Percentiles rank a stretch among this genome's conserved stretches.
Evolutionary conservation across 2,888 invertebrate species (phyloP).

Genomic region (Xestia c-nigrum): DNA sequence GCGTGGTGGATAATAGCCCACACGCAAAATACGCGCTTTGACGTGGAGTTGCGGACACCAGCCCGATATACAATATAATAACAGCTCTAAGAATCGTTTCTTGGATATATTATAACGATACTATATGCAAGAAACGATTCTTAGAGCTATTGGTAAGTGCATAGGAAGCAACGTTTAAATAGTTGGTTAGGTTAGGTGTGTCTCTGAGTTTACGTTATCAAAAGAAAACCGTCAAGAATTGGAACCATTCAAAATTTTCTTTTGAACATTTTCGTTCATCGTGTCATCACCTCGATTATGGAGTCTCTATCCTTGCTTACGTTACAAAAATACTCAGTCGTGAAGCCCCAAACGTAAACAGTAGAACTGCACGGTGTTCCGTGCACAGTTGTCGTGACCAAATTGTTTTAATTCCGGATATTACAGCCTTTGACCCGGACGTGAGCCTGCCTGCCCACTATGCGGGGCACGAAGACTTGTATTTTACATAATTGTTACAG

Average conservation of each 20-base stretch:
- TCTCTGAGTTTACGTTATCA: no score
- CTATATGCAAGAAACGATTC: no score
- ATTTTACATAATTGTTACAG: conserved; percentile 26
- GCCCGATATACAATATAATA: no score
- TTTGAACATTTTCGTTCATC: background rate
- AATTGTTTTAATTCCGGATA: conserved; percentile 61
- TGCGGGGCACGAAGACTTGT: conserved; percentile 7
- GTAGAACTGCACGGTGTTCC: conserved; percentile 26
- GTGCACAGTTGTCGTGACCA: conserved; percentile 56
- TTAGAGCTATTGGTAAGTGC: no score
- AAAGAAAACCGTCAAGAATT: no score
- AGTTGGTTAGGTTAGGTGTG: no score
- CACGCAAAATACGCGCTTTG: no score
- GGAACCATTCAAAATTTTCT: background rate
- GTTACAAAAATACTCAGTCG: background rate
- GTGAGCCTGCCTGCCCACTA: conserved; percentile 2
- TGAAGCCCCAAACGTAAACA: conserved; percentile 38
- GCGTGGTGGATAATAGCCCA: no score
- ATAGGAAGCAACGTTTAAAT: no score
- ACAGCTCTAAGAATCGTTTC: no score
- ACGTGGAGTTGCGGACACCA: no score
- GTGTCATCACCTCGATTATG: background rate
- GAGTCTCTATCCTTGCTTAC: background rate
- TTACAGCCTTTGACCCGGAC: conserved; percentile 52
- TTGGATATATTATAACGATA: no score